Evolutionary conservation across 2,797 vertebrate species (phyloP).

Genomic region (Avahi laniger): DNA sequence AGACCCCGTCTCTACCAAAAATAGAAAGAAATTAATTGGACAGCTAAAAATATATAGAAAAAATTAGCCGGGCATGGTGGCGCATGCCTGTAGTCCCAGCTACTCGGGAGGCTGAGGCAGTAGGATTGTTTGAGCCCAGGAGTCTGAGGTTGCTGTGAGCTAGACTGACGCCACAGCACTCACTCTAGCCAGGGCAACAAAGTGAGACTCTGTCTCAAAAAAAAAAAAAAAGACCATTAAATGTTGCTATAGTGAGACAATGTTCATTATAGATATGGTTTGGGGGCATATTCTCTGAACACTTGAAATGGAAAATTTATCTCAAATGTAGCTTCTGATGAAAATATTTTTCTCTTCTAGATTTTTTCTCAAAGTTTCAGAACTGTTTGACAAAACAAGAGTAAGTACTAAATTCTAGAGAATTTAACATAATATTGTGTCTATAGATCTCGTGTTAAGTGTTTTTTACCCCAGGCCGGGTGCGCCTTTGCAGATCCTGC

Average conservation of each 20-base stretch:
- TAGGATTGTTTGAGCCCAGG: too few species aligned
- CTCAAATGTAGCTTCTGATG: conserved; percentile 45
- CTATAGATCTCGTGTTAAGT: not conserved
- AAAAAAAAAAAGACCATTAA: not conserved
- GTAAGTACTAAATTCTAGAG: conserved; percentile 85
- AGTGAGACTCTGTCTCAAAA: too few species aligned
- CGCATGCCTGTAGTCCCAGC: too few species aligned
- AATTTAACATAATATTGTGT: not conserved
- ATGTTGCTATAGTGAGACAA: not conserved
- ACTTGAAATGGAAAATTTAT: conserved; percentile 60
- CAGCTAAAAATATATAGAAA: too few species aligned
- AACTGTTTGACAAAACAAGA: conserved; percentile 98
- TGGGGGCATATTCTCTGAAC: conserved; percentile 13
- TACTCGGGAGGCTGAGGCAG: too few species aligned
- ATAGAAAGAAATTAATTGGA: too few species aligned
- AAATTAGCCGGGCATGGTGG: too few species aligned
- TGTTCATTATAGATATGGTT: conserved; percentile 20
- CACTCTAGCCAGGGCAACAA: too few species aligned
- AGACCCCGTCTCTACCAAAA: too few species aligned
- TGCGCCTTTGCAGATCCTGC: too few species aligned
- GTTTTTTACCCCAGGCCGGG: not conserved
- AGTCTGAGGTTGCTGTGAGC: too few species aligned
- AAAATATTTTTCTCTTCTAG: conserved; percentile 84
- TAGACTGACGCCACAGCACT: too few species aligned
- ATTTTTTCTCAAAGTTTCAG: conserved; percentile 98